Conservation (phyloP, 53 echinoderm and acorn worm species). For the Stichopus horrens region DNA sequence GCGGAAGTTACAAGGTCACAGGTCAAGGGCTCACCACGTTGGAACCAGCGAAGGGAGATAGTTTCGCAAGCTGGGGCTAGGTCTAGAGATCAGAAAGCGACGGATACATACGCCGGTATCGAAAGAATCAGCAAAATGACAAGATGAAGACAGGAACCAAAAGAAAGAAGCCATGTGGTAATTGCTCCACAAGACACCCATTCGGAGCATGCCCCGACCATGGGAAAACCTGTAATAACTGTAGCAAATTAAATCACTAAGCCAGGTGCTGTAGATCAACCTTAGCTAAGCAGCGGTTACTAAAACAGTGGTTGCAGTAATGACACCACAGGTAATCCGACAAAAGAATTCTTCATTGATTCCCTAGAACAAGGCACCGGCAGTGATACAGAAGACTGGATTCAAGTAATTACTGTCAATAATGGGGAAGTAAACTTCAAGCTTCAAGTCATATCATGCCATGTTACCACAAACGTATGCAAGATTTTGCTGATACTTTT, state of each 20-base stretch:
- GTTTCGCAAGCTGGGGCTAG: background rate
- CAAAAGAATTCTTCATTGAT: constrained; percentile 8
- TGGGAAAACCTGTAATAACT: constrained; percentile 27
- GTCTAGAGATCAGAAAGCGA: background rate
- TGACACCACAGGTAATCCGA: background rate
- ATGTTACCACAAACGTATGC: background rate
- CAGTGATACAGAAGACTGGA: background rate
- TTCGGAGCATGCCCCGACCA: constrained; percentile 39
- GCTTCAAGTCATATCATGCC: background rate
- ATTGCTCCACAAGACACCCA: constrained; percentile 29
- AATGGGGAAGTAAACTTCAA: background rate
- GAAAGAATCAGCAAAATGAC: background rate
- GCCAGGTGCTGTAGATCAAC: constrained; percentile 3
- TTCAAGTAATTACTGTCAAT: no score
- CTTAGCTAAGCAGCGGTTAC: background rate
- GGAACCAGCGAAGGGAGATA: background rate
- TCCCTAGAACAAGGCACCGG: background rate
- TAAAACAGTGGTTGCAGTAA: background rate
- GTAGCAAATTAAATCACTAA: constrained; percentile 37
- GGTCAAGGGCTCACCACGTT: background rate
- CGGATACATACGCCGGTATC: background rate
- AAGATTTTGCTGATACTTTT: constrained; percentile 30
- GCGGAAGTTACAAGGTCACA: constrained; percentile 10
- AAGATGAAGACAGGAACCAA: background rate
- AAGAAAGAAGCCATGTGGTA: constrained; percentile 1